A percentile compares a stretch with the other conserved stretches of the same genome.
Conservation (phyloP, 2,797 vertebrate genomes). For the Ibycter americanus region DNA sequence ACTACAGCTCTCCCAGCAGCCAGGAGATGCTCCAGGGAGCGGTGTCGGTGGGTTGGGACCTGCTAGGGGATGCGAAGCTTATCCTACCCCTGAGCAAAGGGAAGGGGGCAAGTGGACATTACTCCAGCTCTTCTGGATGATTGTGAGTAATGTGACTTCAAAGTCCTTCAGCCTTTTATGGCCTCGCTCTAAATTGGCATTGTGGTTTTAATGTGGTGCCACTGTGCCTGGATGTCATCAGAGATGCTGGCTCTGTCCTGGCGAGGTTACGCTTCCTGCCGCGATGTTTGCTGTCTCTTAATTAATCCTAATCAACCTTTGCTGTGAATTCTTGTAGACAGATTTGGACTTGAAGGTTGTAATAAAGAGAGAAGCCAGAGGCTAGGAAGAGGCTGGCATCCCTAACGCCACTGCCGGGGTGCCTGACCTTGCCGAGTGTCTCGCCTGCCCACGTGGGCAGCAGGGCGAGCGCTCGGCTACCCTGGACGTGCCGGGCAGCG, state of each 20-base stretch:
- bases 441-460: fast-evolving
- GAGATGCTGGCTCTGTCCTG: not conserved
- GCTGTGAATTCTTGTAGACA: not conserved
- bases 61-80: not conserved
- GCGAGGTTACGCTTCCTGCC: not conserved
- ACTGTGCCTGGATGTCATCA: not conserved
- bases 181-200: not conserved
- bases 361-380: not conserved
- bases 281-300: not conserved
- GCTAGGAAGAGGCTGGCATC: not conserved
- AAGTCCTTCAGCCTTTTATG: not conserved
- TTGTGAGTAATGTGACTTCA: not conserved
- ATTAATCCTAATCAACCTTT: not conserved
- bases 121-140: not conserved
- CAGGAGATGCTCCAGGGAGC: not conserved
- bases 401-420: fast-evolving
- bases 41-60: not conserved
- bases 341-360: not conserved
- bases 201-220: not conserved
- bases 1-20: not conserved
- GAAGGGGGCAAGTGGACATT: not conserved
- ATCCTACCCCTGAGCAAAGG: not conserved
- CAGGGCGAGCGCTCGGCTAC: fast-evolving
- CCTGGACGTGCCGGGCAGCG: not conserved
- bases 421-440: not conserved